Evolutionary conservation across 2,797 vertebrate genomes (phyloP), one percentile per base, ranked within the genome.

Genomic region (Falco cherrug): DNA sequence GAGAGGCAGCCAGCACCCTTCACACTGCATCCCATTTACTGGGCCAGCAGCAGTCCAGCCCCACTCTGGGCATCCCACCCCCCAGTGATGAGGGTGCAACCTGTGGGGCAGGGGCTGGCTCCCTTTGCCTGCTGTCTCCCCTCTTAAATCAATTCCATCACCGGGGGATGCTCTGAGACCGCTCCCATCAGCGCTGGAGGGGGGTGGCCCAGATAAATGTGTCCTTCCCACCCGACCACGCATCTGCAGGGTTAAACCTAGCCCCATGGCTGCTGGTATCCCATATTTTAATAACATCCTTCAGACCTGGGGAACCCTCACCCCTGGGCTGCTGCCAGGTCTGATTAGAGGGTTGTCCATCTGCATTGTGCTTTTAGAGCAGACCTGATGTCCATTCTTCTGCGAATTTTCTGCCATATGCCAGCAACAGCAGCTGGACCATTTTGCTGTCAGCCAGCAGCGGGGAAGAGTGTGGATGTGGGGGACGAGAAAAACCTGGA

Each of bases 391-490:
- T 22, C n/a, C 31, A 18, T 31, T 57, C 22, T 16, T 45, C 47
- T 9, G 1, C 0, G 3, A 25, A 6, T 18, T 18, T 57, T 29
- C 25, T 61, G 47, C n/a, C 53, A 2, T 4, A 10, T 33, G 31
- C 37, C 59, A 41, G 61, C 25, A 39, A 39, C 12, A n/a, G 13
- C 50, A 50, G 21, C 0, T 2, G 59, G 33, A 70, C 8, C 0
- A 2, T 65, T 71, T 45, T 65, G 28, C 25, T 7, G 5, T 16
- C 57, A 47, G n/a, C 12, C 45, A 45, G 31, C 51, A 17, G 11
- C 1, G 8, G 47, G 39, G n/a, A 41, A 18, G 16, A 70, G 50
- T 6, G 45, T 24, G 31, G 48, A 54, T 16, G 24, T n/a, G 51
- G 28, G 43, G 28, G n/a, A 37, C 24, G n/a, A 59, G n/a, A n/a